Evolutionary conservation across 1,140 invertebrate species (phyloP).

Genomic region (Drosophila mauritiana): DNA sequence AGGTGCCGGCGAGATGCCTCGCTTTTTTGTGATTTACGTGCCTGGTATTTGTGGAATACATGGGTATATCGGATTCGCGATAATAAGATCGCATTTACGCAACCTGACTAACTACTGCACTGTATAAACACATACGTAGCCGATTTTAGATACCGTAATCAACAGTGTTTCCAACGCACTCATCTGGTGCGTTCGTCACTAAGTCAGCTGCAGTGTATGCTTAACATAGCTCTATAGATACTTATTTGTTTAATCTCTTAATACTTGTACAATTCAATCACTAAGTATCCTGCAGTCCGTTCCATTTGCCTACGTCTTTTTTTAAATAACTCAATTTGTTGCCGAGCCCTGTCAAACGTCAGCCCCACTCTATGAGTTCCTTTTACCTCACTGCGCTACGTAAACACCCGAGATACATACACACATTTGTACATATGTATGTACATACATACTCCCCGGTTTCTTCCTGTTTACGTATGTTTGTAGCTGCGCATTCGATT

Average conservation of each 20-base stretch:
- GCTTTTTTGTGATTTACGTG: constrained; percentile 10
- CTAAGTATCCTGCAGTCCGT: constrained; percentile 21
- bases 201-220: too few relatives aligned
- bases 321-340: constrained; percentile 71
- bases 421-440: not conserved
- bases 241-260: too few relatives aligned
- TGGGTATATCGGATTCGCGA: not conserved
- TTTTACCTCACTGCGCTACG: constrained; percentile 30
- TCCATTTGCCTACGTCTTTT: constrained; percentile 35
- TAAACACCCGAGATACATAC: constrained; percentile 19
- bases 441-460: constrained; percentile 8
- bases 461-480: constrained; percentile 37
- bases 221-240: too few relatives aligned
- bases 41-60: not conserved
- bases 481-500: constrained; percentile 27
- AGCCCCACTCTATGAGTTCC: constrained; percentile 22
- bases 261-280: not conserved
- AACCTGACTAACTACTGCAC: too few relatives aligned
- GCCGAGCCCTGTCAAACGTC: constrained; percentile 52
- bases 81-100: too few relatives aligned
- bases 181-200: too few relatives aligned
- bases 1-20: constrained; percentile 6
- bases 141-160: too few relatives aligned
- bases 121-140: too few relatives aligned
- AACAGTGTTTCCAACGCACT: too few relatives aligned